These are phyloP conservation scores for Aplysina aerophoba DNA, from an alignment of 37 sponge, comb jelly and placozoan genomes.

Conservation along the genomic window DNA sequence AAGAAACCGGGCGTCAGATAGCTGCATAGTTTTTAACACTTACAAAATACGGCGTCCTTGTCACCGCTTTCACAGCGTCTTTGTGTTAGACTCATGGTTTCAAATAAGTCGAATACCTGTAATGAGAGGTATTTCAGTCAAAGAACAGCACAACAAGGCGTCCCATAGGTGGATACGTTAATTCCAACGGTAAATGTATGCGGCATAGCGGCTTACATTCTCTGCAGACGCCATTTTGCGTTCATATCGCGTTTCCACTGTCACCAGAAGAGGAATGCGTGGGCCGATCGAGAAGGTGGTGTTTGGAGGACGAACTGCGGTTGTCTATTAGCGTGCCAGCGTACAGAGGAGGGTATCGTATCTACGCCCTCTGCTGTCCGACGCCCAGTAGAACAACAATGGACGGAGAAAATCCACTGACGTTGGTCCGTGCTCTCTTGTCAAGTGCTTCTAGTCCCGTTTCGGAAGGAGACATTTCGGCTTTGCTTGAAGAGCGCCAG, in stretches of 20 bases:
- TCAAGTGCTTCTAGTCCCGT: background rate
- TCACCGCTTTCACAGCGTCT: too few relatives aligned
- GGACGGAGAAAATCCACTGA: constrained; percentile 28
- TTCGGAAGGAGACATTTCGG: background rate
- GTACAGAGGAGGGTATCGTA: constrained; percentile 30
- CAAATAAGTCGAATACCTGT: too few relatives aligned
- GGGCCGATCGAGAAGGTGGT: background rate
- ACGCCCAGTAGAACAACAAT: background rate
- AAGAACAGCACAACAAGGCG: too few relatives aligned
- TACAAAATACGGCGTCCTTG: too few relatives aligned
- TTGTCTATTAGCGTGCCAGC: constrained; percentile 7
- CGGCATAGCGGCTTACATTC: background rate
- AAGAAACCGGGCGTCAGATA: too few relatives aligned
- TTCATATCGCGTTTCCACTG: background rate
- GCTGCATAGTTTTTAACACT: too few relatives aligned
- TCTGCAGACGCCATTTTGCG: constrained; percentile 18
- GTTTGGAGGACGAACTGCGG: background rate
- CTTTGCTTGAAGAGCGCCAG: constrained; percentile 13
- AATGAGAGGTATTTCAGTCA: too few relatives aligned
- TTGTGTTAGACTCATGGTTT: too few relatives aligned
- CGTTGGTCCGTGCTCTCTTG: constrained; percentile 6
- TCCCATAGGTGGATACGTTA: too few relatives aligned
- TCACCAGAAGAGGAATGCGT: background rate
- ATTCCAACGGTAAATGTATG: too few relatives aligned
- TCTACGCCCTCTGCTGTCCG: background rate